phyloP scores from a whole-genome alignment of 2,113 vertebrate species.

The Siniperca chuatsi region DNA sequence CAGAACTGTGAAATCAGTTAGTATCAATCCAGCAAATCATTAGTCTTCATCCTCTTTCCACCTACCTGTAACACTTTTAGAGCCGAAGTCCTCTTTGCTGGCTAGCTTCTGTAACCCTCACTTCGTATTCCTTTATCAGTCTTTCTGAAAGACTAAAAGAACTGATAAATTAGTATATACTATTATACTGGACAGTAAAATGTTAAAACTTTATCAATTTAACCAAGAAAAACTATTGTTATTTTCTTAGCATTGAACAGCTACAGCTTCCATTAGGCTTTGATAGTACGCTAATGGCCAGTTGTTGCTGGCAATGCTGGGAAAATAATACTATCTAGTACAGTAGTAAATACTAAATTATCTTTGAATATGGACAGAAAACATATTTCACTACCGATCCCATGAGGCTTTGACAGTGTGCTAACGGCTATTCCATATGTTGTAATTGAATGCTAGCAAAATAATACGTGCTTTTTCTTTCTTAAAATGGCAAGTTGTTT shows the following conservation, averaged over 20 bases:
- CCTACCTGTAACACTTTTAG: conserved; percentile 10
- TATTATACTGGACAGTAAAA: background rate
- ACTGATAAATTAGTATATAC: background rate
- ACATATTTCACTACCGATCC: background rate
- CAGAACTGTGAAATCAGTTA: conserved; percentile 97
- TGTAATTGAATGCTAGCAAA: background rate
- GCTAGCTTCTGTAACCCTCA: background rate
- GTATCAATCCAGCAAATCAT: conserved; percentile 83
- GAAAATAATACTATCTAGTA: background rate
- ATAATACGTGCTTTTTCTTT: background rate
- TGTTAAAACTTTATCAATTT: background rate
- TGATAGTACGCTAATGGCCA: background rate
- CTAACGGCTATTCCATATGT: background rate
- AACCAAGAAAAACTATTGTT: background rate
- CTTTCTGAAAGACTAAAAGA: background rate
- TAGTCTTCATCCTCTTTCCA: conserved; percentile 30
- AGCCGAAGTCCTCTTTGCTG: background rate
- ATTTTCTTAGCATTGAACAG: background rate
- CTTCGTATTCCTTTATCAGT: background rate
- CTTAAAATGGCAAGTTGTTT: background rate
- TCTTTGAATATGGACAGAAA: background rate
- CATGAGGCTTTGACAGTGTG: background rate
- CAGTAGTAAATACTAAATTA: no score
- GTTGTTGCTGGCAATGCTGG: background rate
- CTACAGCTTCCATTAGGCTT: background rate